phyloP scores from a whole-genome alignment of 2,888 invertebrate genomes.

The Drosophila subquinaria region DNA sequence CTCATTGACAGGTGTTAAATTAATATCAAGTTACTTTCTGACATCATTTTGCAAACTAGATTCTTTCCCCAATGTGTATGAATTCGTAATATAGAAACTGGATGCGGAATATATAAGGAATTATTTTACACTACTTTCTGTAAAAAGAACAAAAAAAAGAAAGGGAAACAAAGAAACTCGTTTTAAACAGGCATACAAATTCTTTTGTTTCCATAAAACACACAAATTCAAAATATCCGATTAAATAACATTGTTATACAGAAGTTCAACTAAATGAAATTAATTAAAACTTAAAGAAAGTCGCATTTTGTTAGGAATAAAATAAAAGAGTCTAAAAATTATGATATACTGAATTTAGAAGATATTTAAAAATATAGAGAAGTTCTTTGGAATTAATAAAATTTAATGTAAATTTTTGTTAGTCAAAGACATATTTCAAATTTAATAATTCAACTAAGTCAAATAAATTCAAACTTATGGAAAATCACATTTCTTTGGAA shows the following conservation, averaged over 20 bases:
- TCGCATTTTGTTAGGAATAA: background rate
- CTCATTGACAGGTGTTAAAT: background rate
- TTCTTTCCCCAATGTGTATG: background rate
- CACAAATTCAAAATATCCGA: too few species aligned
- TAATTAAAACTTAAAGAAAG: background rate
- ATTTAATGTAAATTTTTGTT: background rate
- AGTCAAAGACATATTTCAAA: background rate
- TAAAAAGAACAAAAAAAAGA: too few species aligned
- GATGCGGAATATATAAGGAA: background rate
- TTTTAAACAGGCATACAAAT: too few species aligned
- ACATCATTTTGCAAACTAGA: background rate
- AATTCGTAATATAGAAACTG: background rate
- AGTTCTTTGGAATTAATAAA: background rate
- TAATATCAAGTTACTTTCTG: constrained; percentile 1
- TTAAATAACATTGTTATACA: background rate
- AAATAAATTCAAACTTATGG: too few species aligned
- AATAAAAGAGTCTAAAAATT: background rate
- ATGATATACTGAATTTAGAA: too few species aligned
- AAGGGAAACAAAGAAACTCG: background rate
- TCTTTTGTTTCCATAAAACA: too few species aligned
- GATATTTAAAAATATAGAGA: background rate
- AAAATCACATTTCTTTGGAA: too few species aligned
- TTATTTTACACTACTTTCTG: background rate
- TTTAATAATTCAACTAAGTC: too few species aligned
- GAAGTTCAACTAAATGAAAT: background rate